Base-by-base conservation (phyloP, 2,113 vertebrate genomes). In the Dipodomys stephensi region DNA sequence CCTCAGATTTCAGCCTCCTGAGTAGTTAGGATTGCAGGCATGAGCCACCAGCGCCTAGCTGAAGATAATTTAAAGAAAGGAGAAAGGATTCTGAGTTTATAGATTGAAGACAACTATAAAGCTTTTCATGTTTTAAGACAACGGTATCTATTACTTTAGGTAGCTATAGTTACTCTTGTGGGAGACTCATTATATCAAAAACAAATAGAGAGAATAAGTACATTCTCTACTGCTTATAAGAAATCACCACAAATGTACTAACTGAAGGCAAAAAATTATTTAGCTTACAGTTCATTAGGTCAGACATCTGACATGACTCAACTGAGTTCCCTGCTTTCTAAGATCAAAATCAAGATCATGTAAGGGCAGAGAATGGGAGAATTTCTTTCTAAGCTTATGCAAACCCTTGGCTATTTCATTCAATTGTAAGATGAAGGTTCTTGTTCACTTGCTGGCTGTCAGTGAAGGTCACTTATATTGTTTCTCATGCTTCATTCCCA, bases 121-220 rank as follows among this genome's bases (percentile, higher is more conserved):
- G 69, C 80, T 30, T 79, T 89, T 87, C 85, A 53, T 4, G 23
- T 92, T 94, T 90, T 95, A 92, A 94, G 83, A 62, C 30, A 95
- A 67, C 88, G 53, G 32, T 91, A 6, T 71, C 68, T 28, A n/a
- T 90, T 93, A 79, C 7, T 94, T 90, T 76, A 78, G 32, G 35
- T 81, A 72, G 39, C 4, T 90, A 6, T 28, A 88, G 10, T 95
- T 94, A 88, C 83, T 85, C 30, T 85, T 95, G 30, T 69, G 18
- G 44, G 12, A 49, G 78, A 95, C 5, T 79, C 30, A 87, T 49
- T 94, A 73, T 19, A 82, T 13, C n/a, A 77, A 88, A 92, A 96
- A 16, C 68, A 81, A 83, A 72, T 88, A 30, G 73, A n/a, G n/a
- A n/a, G n/a, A 39, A 9, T 93, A 86, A 84, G 32, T 88, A 18